Evolutionary conservation across 2,888 invertebrate species (phyloP), one percentile per base, ranked within the genome.

Genomic region (Conchocele bisecta): DNA sequence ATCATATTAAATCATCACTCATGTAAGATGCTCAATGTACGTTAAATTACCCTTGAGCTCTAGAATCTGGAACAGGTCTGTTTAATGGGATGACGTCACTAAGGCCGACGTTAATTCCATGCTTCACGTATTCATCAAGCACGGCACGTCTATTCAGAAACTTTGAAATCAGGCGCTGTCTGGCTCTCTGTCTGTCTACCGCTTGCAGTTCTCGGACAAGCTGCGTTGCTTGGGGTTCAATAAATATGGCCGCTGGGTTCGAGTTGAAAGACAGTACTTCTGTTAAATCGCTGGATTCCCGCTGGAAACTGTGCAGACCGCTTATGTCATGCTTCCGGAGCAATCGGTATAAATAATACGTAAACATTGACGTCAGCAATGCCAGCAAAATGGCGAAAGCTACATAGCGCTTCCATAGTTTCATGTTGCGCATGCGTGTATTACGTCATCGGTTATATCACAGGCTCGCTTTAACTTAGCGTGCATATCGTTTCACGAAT

Each of bases 71-170:
- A 15, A 87, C 78, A 37, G 74, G 70, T 59, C 87, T 78, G 66
- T 87, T 85, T 15, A 87, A 42, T 6, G 87, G 83, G 22, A 86
- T 69, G 13, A 79, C 26, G 54, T 87, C 87, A 72, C 86, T 86
- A 20, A 81, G 65, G 13, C 68, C 68, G n/a, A 85, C 80, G 61
- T 87, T 85, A 22, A 87, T 64, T 6, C 68, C 68, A 64, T 79
- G 82, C 6, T 69, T 74, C 41, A 61, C 24, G 17, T 50, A 46
- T 17, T 50, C 33, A 3, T 60, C 48, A 11, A 33, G 37, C 17
- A 56, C 58, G 28, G 54, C 54, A 13, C 48, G 63, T 26, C 64
- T 66, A 11, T 33, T 3, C 15, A 69, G 20, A 28, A 76, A 66
- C 2, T 66, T 54, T 5, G 39, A 33, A 6, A 63, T 50, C 0